phyloP scores from a whole-genome alignment of 2,113 vertebrate genomes.

The Nicator chloris region DNA sequence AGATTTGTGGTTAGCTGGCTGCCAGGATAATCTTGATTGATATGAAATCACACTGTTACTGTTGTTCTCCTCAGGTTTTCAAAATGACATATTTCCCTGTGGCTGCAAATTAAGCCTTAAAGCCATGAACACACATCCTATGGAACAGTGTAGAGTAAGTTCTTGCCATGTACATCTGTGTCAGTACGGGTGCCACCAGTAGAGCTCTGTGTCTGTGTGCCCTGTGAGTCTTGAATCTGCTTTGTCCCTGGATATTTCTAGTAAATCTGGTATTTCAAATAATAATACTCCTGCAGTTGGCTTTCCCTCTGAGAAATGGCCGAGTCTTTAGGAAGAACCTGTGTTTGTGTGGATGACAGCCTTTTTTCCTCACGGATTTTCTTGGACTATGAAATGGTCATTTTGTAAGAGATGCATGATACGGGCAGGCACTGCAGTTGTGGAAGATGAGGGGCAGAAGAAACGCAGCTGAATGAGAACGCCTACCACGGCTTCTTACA shows the following conservation, averaged over 20 bases:
- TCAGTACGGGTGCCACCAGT: neutral
- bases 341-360: neutral
- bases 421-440: neutral
- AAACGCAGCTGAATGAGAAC: neutral
- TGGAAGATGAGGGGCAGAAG: neutral
- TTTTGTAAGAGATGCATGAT: neutral
- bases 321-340: neutral
- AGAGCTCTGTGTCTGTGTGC: neutral
- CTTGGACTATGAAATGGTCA: neutral
- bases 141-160: neutral
- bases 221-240: neutral
- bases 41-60: neutral
- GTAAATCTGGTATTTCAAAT: neutral
- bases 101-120: neutral
- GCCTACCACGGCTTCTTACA: fast-evolving
- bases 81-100: neutral
- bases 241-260: neutral
- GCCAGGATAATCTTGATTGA: neutral
- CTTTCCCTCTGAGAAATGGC: neutral
- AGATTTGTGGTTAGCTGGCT: neutral
- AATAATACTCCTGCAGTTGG: neutral
- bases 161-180: neutral
- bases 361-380: neutral
- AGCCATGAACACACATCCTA: neutral
- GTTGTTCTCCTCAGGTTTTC: neutral